phyloP scores from a whole-genome alignment of 2,113 vertebrate species.

The Psittacus erithacus region DNA sequence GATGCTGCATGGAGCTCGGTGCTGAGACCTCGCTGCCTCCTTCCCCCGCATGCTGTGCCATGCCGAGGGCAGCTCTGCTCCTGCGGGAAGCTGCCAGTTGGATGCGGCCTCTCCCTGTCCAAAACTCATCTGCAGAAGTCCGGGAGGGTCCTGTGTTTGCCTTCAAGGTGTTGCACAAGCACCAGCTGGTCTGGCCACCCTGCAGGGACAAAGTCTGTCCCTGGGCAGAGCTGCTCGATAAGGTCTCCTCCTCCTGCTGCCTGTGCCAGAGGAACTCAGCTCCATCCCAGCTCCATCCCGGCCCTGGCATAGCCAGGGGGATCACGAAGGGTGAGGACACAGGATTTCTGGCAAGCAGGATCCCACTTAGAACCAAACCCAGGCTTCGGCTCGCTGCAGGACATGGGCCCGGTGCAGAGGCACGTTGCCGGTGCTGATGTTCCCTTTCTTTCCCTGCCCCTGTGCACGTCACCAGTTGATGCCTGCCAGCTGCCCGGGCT shows the following conservation, averaged over 20 bases:
- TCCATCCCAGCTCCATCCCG: not conserved
- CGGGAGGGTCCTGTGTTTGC: not conserved
- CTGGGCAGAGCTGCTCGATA: not conserved
- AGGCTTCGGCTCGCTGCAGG: not conserved
- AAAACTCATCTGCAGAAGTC: not conserved
- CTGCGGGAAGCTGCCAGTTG: not conserved
- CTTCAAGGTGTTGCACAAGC: not conserved
- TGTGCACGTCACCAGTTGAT: not conserved
- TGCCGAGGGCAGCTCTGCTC: accelerated
- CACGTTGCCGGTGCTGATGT: not conserved
- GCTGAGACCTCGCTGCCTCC: not conserved
- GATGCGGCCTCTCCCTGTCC: not conserved
- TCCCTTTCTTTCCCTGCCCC: not conserved
- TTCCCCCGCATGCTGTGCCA: not conserved
- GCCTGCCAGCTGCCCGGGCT: not conserved
- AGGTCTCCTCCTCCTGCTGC: not conserved
- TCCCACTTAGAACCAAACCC: not conserved
- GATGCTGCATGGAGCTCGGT: not conserved
- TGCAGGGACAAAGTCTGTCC: not conserved
- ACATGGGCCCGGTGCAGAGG: accelerated
- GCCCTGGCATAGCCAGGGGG: accelerated
- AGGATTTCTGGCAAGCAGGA: not conserved
- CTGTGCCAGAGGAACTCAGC: not conserved
- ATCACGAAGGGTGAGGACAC: not conserved
- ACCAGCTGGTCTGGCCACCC: not conserved